These are phyloP conservation scores for Perca schrenkii DNA, from an alignment of 2,113 vertebrate species.

Conservation along the genomic window DNA sequence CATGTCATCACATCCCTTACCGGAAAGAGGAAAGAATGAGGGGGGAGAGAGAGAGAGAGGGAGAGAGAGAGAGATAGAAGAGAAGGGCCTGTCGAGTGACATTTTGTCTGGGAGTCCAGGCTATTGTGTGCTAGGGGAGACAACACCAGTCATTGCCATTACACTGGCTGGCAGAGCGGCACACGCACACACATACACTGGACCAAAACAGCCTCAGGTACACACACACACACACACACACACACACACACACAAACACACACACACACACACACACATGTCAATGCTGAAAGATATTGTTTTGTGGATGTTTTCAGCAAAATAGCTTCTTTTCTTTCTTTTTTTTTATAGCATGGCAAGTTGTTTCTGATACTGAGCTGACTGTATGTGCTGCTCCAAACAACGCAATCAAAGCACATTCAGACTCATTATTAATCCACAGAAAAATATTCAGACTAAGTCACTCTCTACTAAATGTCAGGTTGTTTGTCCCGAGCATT, in stretches of 20 bases:
- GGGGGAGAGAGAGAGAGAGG: neutral
- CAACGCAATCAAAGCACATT: conserved; percentile 12
- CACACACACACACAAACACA: conserved; percentile 16
- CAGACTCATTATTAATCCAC: conserved; percentile 12
- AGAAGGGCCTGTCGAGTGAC: conserved; percentile 65
- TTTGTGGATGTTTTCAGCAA: conserved; percentile 30
- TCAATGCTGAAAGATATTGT: conserved; percentile 40
- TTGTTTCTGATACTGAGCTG: neutral
- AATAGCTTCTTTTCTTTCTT: neutral
- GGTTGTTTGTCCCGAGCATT: conserved; percentile 42
- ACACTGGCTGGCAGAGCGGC: conserved; percentile 41
- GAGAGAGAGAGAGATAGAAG: conserved; percentile 34
- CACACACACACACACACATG: neutral
- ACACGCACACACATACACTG: conserved; percentile 9
- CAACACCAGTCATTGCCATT: conserved; percentile 66
- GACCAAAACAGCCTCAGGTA: conserved; percentile 47
- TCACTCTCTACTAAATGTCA: conserved; percentile 26
- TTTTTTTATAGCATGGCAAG: neutral
- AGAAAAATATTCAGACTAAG: conserved; percentile 2
- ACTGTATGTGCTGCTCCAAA: neutral
- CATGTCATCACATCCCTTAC: conserved; percentile 61
- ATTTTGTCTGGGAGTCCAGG: conserved; percentile 62
- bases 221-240: conserved; percentile 23
- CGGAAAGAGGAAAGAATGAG: conserved; percentile 38
- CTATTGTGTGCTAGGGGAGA: conserved; percentile 62